Evolutionary conservation across 92 coral and sea anemone species (phyloP).

Genomic region (Hydrozoanthus gracilis): DNA sequence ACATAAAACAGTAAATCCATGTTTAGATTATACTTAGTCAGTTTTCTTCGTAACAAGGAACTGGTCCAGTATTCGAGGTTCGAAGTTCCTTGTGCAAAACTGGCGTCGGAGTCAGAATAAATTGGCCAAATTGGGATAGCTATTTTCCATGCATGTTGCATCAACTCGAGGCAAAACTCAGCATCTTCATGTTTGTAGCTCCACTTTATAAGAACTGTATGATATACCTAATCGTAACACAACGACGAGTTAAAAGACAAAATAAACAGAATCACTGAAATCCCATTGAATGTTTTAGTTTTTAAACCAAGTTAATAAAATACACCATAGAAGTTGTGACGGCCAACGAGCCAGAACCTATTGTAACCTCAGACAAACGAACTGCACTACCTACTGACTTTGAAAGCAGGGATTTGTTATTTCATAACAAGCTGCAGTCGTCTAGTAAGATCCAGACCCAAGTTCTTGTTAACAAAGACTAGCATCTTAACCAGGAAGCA

Average conservation of each 20-base stretch:
- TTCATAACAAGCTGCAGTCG: neutral
- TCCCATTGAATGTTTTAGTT: neutral
- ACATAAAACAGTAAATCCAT: conserved; percentile 42
- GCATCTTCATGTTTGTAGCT: neutral
- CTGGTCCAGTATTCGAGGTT: neutral
- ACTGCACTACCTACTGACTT: neutral
- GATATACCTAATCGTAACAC: no score
- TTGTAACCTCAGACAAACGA: neutral
- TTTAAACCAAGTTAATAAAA: neutral
- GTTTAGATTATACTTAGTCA: neutral
- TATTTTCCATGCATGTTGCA: neutral
- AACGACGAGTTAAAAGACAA: neutral
- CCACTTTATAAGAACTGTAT: neutral
- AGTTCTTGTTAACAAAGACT: no score
- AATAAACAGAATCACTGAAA: neutral
- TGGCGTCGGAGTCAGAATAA: neutral
- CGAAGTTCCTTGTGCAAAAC: neutral
- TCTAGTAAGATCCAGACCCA: neutral
- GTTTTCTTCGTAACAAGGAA: neutral
- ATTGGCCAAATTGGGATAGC: neutral
- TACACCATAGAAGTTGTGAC: neutral
- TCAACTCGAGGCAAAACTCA: neutral
- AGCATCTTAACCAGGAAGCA: neutral
- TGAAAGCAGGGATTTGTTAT: conserved; percentile 3
- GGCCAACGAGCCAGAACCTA: neutral